Evolutionary conservation across 2,113 vertebrate species (phyloP).

Genomic region (Procavia capensis): DNA sequence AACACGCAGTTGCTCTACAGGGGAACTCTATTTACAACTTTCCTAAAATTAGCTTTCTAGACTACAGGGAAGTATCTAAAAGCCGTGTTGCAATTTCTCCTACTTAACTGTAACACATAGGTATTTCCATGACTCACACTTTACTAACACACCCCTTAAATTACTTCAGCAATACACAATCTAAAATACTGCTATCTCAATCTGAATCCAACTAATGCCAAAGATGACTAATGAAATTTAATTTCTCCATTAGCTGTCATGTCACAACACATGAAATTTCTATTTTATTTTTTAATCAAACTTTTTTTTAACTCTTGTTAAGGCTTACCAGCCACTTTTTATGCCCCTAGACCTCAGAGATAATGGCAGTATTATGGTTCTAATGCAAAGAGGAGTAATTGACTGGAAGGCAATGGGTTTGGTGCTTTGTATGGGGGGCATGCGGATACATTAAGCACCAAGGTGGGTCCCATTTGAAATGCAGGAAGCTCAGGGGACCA

Average conservation of each 20-base stretch:
- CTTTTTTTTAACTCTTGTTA: not conserved
- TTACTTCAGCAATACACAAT: slow-evolving; percentile 27
- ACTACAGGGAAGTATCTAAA: slow-evolving; percentile 36
- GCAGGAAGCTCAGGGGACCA: no score
- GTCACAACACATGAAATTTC: not conserved
- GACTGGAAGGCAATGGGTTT: no score
- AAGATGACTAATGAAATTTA: slow-evolving; percentile 52
- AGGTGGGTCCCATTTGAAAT: no score
- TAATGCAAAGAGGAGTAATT: no score
- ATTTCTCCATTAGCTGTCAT: slow-evolving; percentile 21
- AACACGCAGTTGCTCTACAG: not conserved
- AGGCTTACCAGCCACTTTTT: no score
- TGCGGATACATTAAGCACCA: no score
- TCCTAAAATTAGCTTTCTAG: slow-evolving; percentile 59
- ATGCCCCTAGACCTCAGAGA: no score
- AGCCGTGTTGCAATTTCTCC: slow-evolving; percentile 24
- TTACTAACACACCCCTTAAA: slow-evolving; percentile 47
- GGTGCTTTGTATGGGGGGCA: no score
- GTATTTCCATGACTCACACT: slow-evolving; percentile 50
- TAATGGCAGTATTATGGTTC: no score
- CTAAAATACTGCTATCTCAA: not conserved
- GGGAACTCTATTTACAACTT: slow-evolving; percentile 21
- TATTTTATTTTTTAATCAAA: slow-evolving; percentile 6
- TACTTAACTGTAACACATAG: slow-evolving; percentile 30
- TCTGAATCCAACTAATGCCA: slow-evolving; percentile 56